These are phyloP conservation scores for Scrobipalpa costella DNA, from an alignment of 2,888 invertebrate genomes.

Conservation along the genomic window DNA sequence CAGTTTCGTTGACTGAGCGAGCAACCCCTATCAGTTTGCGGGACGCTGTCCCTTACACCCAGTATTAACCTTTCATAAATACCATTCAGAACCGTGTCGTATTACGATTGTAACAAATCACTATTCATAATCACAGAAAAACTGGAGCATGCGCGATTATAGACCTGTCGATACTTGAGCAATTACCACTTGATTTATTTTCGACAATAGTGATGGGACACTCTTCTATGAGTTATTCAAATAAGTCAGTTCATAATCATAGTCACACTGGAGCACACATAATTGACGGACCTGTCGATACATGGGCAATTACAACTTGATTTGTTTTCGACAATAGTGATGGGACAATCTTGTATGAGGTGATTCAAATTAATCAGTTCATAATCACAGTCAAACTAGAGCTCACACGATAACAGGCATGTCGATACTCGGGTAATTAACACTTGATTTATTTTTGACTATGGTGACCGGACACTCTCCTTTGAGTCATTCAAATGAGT, in stretches of 20 bases:
- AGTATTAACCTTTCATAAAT: neutral
- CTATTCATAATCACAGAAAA: conserved; percentile 24
- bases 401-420: conserved; percentile 24
- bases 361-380: neutral
- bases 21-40: too few species aligned
- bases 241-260: neutral
- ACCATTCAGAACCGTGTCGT: conserved; percentile 13
- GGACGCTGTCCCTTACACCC: too few species aligned
- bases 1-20: too few species aligned
- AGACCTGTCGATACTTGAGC: conserved; percentile 27
- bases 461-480: neutral
- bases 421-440: conserved; percentile 35
- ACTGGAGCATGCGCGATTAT: conserved; percentile 27
- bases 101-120: conserved; percentile 25
- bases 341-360: neutral
- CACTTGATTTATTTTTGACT: conserved; percentile 40
- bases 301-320: conserved; percentile 39
- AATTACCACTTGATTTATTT: conserved; percentile 44
- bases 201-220: conserved; percentile 16
- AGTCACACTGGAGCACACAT: conserved; percentile 27
- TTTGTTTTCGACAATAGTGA: conserved; percentile 36
- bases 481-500: neutral
- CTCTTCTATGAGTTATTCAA: neutral
- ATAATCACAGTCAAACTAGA: conserved; percentile 23
- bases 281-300: conserved; percentile 27